Evolutionary conservation across 2,113 vertebrate genomes (phyloP), one percentile per base, ranked within the genome.

Genomic region (Prionailurus viverrinus): DNA sequence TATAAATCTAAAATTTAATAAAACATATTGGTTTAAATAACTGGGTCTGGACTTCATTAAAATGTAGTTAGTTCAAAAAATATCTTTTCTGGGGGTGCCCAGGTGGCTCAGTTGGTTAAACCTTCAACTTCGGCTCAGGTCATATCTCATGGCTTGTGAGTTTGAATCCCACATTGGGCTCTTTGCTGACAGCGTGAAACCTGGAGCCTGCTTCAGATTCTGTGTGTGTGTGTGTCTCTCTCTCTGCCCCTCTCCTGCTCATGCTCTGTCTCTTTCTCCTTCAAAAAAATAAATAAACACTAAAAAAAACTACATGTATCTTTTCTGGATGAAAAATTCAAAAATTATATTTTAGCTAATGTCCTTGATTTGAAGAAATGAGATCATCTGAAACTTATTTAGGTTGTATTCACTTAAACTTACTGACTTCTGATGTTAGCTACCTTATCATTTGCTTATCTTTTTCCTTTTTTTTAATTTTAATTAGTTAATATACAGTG

Each of bases 51-150:
- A 66, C 31, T 61, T 31, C 33, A 80, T 94, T 96, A 86, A 91
- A 94, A 94, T 41, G 80, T n/a, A 65, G 11, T 71, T 88, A 74
- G 13, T 65, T 88, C 12, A 86, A 15, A 84, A 92, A 85, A 63
- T 27, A 88, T n/a, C 41, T 55, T 65, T 51, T 21, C 55, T 58
- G 55, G 58, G 58, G 58, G 51, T 61, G 58, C 18, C 58, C 21
- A 9, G 58, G 58, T 61, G 21, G 58, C 58, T 23, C 58, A 61
- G 58, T 61, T 8, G 2, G 58, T 61, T 61, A 61, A 61, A 21
- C 58, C 21, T 61, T 21, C 58, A 23, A 61, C 58, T 61, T 61
- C 0, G 58, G 21, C 58, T 61, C 58, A 61, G 58, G 7, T 61
- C 58, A 23, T 61, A 61, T 61, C 58, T 25, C 21, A 61, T 21